A percentile compares a stretch with the other conserved stretches of the same genome.
phyloP scores from a whole-genome alignment of 2,888 invertebrate species.

The Noctuana brunneofusca region DNA sequence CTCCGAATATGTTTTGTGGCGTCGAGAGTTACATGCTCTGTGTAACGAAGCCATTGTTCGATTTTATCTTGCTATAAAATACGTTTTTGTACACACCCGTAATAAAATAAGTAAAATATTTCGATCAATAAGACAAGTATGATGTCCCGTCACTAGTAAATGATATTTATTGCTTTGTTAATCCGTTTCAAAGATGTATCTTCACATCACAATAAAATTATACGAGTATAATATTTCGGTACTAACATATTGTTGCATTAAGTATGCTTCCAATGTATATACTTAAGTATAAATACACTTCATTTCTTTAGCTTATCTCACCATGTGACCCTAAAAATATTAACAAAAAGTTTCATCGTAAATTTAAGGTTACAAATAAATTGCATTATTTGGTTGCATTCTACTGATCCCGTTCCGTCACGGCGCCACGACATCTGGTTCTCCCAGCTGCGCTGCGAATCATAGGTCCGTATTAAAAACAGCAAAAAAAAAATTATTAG shows the following conservation, averaged over 20 bases:
- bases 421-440: conserved; percentile 11
- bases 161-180: neutral
- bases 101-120: conserved; percentile 7
- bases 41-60: conserved; percentile 28
- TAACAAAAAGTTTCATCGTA: neutral
- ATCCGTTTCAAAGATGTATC: neutral
- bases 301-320: too few species aligned
- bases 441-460: conserved; percentile 7
- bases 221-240: too few species aligned
- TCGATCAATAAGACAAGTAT: neutral
- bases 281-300: too few species aligned
- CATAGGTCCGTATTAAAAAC: neutral
- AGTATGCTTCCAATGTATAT: too few species aligned
- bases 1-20: conserved; percentile 19
- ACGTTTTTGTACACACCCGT: conserved; percentile 4
- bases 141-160: neutral
- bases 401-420: neutral
- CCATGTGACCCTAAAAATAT: too few species aligned
- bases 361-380: neutral
- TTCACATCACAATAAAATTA: neutral
- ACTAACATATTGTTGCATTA: neutral
- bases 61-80: conserved; percentile 16
- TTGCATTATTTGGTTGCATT: neutral
- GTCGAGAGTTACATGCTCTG: conserved; percentile 18
- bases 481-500: conserved; percentile 3